phyloP scores from a whole-genome alignment of 2,797 vertebrate species.

The Amniataba percoides region DNA sequence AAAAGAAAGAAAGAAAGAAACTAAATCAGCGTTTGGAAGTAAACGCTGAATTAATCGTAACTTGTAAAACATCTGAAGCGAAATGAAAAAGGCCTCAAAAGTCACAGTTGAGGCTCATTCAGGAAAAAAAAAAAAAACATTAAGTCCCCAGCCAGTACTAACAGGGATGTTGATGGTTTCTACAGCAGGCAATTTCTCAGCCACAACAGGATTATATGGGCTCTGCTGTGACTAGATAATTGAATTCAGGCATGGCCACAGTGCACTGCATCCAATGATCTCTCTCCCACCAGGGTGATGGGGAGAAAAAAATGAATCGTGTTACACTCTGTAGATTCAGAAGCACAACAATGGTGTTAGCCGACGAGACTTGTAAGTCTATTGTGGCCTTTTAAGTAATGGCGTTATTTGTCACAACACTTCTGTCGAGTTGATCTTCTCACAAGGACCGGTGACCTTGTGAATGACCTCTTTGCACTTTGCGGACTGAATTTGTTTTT shows the following conservation, averaged over 20 bases:
- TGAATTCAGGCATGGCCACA: constrained; percentile 80
- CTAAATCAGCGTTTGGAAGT: not conserved
- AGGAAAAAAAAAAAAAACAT: constrained; percentile 5
- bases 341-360: constrained; percentile 65
- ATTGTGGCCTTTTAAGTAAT: constrained; percentile 56
- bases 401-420: constrained; percentile 47
- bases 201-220: constrained; percentile 80
- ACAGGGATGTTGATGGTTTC: constrained; percentile 70
- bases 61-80: constrained; percentile 11
- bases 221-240: constrained; percentile 80
- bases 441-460: constrained; percentile 27
- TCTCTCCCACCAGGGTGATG: constrained; percentile 72
- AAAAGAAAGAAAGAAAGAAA: not conserved
- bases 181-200: constrained; percentile 73
- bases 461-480: constrained; percentile 32
- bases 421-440: constrained; percentile 35
- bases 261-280: constrained; percentile 77
- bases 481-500: too few relatives aligned
- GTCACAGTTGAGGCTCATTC: constrained; percentile 25
- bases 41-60: constrained; percentile 10
- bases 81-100: constrained; percentile 17
- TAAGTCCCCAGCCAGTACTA: constrained; percentile 61
- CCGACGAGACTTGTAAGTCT: constrained; percentile 57
- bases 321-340: constrained; percentile 65
- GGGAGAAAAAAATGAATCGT: constrained; percentile 57